These are phyloP conservation scores for Fukomys damarensis DNA, from an alignment of 2,113 vertebrate genomes.

Conservation along the genomic window DNA sequence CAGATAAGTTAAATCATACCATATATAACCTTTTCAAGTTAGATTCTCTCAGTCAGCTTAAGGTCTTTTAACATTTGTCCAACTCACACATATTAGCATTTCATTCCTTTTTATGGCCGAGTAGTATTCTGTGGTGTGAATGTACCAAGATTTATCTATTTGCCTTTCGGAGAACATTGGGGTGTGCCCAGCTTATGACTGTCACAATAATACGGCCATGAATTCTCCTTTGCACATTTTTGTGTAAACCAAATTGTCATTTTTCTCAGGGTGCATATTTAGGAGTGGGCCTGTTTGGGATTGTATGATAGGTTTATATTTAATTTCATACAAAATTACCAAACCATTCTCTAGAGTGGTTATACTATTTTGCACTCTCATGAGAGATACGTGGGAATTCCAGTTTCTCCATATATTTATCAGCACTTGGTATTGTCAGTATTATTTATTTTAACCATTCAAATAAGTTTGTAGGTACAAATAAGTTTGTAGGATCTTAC, in stretches of 20 bases:
- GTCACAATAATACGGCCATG: neutral
- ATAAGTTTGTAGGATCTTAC: neutral
- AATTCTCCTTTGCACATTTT: neutral
- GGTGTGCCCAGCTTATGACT: neutral
- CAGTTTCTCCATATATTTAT: neutral
- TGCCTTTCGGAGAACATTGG: too few species aligned
- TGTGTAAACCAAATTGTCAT: neutral
- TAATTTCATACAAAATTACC: neutral
- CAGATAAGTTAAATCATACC: neutral
- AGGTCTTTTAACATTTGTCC: neutral
- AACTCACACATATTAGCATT: neutral
- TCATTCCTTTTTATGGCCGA: neutral
- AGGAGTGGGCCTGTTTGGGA: neutral
- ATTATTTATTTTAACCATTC: conserved; percentile 10
- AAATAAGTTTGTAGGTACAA: neutral
- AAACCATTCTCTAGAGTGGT: neutral
- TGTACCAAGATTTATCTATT: neutral
- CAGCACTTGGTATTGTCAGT: neutral
- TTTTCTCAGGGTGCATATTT: neutral
- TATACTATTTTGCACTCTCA: neutral
- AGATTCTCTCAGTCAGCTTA: neutral
- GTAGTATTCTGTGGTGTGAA: neutral
- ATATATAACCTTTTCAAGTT: neutral
- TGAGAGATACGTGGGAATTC: neutral
- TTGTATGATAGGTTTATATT: neutral